Evolutionary conservation across 1,140 invertebrate species (phyloP).

Genomic region (Druon quercuslanigerum): DNA sequence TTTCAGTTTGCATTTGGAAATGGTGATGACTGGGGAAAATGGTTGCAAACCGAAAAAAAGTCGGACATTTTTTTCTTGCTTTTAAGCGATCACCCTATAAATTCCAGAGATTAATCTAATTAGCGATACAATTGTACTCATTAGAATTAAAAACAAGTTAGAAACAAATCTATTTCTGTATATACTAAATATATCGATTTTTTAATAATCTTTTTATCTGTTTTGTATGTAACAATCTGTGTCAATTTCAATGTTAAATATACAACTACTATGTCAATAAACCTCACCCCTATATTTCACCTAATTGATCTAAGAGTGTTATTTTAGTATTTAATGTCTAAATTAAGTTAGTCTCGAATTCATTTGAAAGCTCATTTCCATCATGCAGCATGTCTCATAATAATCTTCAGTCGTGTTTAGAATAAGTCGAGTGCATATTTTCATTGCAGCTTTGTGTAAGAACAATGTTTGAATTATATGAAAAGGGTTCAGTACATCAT

Average conservation of each 20-base stretch:
- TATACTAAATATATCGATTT: neutral
- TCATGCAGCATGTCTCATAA: neutral
- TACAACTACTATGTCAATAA: conserved; percentile 18
- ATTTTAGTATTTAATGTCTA: neutral
- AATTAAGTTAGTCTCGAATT: neutral
- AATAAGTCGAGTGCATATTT: neutral
- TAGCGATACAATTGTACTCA: too few relatives aligned
- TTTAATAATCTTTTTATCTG: neutral
- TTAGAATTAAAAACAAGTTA: too few relatives aligned
- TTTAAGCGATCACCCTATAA: too few relatives aligned
- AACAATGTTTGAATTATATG: conserved; percentile 60
- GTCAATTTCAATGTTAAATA: conserved; percentile 29
- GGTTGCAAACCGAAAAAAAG: neutral
- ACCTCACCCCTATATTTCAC: neutral
- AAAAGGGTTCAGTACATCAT: conserved; percentile 75
- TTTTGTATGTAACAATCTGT: conserved; percentile 15
- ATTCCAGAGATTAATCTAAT: too few relatives aligned
- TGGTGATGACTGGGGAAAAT: too few relatives aligned
- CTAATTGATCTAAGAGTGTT: neutral
- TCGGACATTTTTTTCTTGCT: neutral
- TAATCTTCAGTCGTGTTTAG: neutral
- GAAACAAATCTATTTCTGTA: conserved; percentile 21
- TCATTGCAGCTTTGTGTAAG: conserved; percentile 10
- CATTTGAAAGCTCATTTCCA: neutral
- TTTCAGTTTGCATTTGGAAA: too few relatives aligned